phyloP scores from a whole-genome alignment of 2,113 vertebrate genomes.

The Lycocorax pyrrhopterus region DNA sequence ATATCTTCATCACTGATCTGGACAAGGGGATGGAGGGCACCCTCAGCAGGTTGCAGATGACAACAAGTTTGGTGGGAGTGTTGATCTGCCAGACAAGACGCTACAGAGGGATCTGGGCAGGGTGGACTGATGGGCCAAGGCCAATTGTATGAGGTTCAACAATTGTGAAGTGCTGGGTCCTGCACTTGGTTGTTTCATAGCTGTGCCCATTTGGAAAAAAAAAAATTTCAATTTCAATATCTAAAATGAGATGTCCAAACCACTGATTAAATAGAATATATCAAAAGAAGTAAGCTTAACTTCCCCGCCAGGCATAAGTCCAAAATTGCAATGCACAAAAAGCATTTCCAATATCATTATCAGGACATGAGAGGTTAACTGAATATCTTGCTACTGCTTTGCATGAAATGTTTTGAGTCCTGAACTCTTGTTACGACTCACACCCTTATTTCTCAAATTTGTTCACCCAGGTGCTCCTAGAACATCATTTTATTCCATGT shows the following conservation, averaged over 20 bases:
- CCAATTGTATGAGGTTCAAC: background rate
- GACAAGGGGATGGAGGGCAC: background rate
- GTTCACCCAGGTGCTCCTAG: background rate
- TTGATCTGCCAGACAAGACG: background rate
- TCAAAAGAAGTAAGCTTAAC: background rate
- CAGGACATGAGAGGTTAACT: constrained; percentile 16
- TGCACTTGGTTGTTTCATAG: background rate
- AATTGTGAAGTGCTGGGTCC: background rate
- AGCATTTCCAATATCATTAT: background rate
- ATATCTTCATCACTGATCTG: background rate
- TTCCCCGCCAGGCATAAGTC: background rate
- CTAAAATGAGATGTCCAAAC: background rate
- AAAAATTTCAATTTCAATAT: background rate
- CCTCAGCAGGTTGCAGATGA: background rate
- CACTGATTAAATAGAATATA: background rate
- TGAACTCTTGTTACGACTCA: constrained; percentile 22
- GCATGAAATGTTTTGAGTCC: background rate
- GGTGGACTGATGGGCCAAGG: background rate
- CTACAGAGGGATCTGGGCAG: background rate
- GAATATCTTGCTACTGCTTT: background rate
- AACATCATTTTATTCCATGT: background rate
- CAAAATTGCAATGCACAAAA: background rate
- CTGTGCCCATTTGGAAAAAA: background rate
- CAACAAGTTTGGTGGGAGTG: background rate
- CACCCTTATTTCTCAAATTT: background rate